A percentile compares a stretch with the other conserved stretches of the same genome.
Conservation (phyloP, 1,140 invertebrate species). For the Steinernema khuongi region DNA sequence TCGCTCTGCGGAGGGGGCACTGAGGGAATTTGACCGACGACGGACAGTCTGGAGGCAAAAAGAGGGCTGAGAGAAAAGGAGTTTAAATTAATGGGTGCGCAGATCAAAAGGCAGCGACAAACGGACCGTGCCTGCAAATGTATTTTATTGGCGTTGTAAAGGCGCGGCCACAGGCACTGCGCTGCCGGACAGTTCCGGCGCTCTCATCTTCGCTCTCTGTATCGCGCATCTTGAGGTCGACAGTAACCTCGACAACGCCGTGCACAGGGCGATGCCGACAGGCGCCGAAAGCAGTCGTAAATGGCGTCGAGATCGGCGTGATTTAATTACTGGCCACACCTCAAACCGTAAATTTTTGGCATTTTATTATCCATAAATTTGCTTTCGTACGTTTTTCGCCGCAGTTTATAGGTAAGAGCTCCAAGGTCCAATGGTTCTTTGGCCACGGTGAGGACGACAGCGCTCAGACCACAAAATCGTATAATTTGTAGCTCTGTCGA, state of each 20-base stretch:
- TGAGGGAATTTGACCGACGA: too few relatives aligned
- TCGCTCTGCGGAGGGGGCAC: too few relatives aligned
- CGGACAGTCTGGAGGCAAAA: background rate
- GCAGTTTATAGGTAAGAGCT: too few relatives aligned
- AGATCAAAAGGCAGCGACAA: slow-evolving; percentile 12
- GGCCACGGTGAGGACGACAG: too few relatives aligned
- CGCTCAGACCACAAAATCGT: too few relatives aligned
- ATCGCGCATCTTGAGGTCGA: background rate
- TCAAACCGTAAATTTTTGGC: background rate
- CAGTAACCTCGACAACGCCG: background rate
- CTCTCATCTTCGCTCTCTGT: background rate
- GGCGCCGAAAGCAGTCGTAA: background rate
- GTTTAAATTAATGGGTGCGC: slow-evolving; percentile 9
- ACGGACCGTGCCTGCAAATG: slow-evolving; percentile 14
- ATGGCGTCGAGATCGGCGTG: background rate
- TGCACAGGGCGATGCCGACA: background rate
- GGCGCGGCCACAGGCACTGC: slow-evolving; percentile 1
- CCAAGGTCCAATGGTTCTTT: too few relatives aligned
- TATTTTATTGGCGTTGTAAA: slow-evolving; percentile 15
- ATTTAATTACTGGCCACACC: slow-evolving; percentile 2
- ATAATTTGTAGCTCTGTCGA: too few relatives aligned
- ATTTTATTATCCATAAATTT: slow-evolving; percentile 3
- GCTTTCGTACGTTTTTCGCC: background rate
- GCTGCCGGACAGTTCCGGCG: slow-evolving; percentile 15
- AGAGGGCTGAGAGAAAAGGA: background rate